Percentiles rank a stretch among this genome's conserved stretches.
Conservation (phyloP, 2,113 vertebrate species). For the Lonchura striata region DNA sequence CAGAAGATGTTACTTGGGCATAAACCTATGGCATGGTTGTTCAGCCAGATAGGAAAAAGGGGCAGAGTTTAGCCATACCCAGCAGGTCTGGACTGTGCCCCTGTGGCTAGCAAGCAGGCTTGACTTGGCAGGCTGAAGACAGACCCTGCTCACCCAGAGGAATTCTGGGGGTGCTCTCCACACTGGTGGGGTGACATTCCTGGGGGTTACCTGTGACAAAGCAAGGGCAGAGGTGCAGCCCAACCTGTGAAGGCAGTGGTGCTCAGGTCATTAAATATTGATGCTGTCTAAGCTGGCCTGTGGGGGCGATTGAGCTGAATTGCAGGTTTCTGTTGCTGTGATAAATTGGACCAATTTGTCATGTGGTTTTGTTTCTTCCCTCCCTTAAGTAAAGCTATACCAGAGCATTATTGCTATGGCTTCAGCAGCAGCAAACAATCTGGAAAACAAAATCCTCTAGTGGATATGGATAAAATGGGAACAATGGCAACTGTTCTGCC, state of each 20-base stretch:
- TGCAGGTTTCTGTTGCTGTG: conserved; percentile 49
- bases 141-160: not conserved
- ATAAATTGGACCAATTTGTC: conserved; percentile 59
- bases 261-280: conserved; percentile 23
- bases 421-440: not conserved
- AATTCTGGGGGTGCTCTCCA: not conserved
- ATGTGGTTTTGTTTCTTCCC: conserved; percentile 36
- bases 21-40: accelerated
- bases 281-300: not conserved
- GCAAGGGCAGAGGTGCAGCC: not conserved
- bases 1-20: not conserved
- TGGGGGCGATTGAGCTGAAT: conserved; percentile 42
- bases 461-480: conserved; percentile 2
- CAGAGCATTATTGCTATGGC: not conserved
- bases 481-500: not conserved
- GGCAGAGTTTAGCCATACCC: not conserved
- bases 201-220: accelerated
- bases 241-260: accelerated
- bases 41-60: not conserved
- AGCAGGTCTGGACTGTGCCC: not conserved
- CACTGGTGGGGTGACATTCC: no score
- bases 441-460: not conserved
- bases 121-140: not conserved
- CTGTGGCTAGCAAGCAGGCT: not conserved
- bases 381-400: not conserved